Base-by-base conservation (phyloP, 1,140 invertebrate species). In the Drosophila pandora region DNA sequence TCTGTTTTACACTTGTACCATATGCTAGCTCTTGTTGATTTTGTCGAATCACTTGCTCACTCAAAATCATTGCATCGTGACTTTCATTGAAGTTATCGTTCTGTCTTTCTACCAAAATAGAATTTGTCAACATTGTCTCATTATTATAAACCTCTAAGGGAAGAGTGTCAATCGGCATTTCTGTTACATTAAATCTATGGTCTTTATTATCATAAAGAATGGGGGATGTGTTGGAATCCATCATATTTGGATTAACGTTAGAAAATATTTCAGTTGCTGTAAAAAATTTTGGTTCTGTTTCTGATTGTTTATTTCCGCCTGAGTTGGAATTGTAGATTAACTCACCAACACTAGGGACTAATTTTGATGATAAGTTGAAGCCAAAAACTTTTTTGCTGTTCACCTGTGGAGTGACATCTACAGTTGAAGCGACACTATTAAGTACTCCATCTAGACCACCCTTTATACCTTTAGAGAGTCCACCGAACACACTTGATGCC, bases 391-490 rank as follows among this genome's bases (percentile, higher is more conserved):
- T 91, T 32, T 81, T 90, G 3, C 32, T 62, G 21, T 43, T 59
- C 5, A 47, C 21, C 37, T 60, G 28, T n/a, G 53, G 48, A 22
- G 39, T 53, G 12, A 45, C 32, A 28, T 72, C 78, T 23, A 63
- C 52, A 17, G 63, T 57, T 17, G 63, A 70, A 48, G 62, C 78
- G 12, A 81, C 85, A 25, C 87, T 76, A 41, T 65, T 83, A 0
- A 91, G 55, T 0, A 91, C 90, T 3, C 88, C 84, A 28, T 90
- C 90, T 2, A 91, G 37, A 0, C 87, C 84, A n/a, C 70, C 88
- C 25, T 84, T 91, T 0, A 91, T n/a, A 2, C 90, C 90, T 34
- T 90, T 90, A 0, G 90, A 91, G 3, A 91, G 58, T 2, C 90
- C 84, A 6, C 68, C 90, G 3, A 91, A 49, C 17, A 91, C 74